phyloP scores from a whole-genome alignment of 1,140 invertebrate species.

The Pomacea maculata region DNA sequence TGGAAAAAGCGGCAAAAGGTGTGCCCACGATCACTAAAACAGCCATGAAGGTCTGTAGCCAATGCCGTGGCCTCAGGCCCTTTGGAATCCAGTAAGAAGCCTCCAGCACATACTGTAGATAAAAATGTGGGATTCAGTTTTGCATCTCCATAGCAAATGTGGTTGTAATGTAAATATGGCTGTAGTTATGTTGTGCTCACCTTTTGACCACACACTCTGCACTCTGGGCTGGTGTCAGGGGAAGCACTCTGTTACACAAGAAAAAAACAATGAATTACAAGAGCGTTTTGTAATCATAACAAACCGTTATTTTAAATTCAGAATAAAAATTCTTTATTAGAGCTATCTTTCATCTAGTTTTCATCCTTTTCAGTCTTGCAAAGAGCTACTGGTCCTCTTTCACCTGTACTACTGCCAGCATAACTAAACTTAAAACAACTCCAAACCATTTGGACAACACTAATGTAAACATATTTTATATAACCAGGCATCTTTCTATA shows the following conservation, averaged over 20 bases:
- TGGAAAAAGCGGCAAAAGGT: conserved; percentile 34
- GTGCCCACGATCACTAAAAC: conserved; percentile 27
- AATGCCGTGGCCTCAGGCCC: conserved; percentile 34
- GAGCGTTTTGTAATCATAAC: too few species aligned
- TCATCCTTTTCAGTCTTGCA: too few species aligned
- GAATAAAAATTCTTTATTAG: not conserved
- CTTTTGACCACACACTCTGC: conserved; percentile 39
- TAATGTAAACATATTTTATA: too few species aligned
- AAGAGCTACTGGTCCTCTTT: too few species aligned
- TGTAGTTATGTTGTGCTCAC: conserved; percentile 19
- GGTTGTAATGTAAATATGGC: too few species aligned
- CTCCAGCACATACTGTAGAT: conserved; percentile 33
- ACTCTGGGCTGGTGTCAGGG: conserved; percentile 29
- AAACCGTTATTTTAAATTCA: not conserved
- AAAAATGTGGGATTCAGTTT: not conserved
- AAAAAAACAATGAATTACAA: not conserved
- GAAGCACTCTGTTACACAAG: conserved; percentile 32
- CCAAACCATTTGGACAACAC: too few species aligned
- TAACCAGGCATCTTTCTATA: not conserved
- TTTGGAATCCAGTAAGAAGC: conserved; percentile 31
- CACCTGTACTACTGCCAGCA: too few species aligned
- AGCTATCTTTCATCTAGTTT: not conserved
- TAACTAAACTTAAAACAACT: too few species aligned
- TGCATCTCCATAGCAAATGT: too few species aligned
- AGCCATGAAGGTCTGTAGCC: conserved; percentile 33